Evolutionary conservation across 2,113 vertebrate genomes (phyloP).

Genomic region (Chaetura pelagica): DNA sequence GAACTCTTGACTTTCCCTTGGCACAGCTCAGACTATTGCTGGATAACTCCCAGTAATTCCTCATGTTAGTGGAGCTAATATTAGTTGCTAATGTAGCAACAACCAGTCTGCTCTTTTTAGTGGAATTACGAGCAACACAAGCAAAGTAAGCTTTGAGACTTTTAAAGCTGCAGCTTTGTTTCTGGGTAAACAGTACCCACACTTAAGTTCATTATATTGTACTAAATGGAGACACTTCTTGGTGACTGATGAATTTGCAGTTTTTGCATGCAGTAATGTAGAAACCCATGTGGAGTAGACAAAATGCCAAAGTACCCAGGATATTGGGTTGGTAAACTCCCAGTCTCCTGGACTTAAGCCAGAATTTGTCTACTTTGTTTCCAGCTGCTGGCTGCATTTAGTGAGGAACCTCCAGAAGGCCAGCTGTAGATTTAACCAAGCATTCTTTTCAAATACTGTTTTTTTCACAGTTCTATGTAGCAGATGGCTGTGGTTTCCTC

Average conservation of each 20-base stretch:
- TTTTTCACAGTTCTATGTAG: not conserved
- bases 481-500: not conserved
- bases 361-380: not conserved
- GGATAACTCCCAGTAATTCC: slow-evolving; percentile 50
- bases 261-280: not conserved
- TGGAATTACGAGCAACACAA: not conserved
- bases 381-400: not conserved
- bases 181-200: not conserved
- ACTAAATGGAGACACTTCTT: not conserved
- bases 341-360: not conserved
- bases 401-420: not conserved
- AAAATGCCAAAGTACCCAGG: not conserved
- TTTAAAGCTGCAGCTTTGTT: not conserved
- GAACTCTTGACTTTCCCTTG: slow-evolving; percentile 60
- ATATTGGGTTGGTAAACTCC: not conserved
- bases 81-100: not conserved
- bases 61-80: slow-evolving; percentile 11
- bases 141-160: not conserved
- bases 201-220: accelerated
- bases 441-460: not conserved
- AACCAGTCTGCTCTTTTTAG: not conserved
- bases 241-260: not conserved
- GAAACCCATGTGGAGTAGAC: not conserved
- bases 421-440: not conserved
- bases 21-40: slow-evolving; percentile 35